phyloP scores from a whole-genome alignment of 2,113 vertebrate genomes.

The Phylloscopus whistleri region DNA sequence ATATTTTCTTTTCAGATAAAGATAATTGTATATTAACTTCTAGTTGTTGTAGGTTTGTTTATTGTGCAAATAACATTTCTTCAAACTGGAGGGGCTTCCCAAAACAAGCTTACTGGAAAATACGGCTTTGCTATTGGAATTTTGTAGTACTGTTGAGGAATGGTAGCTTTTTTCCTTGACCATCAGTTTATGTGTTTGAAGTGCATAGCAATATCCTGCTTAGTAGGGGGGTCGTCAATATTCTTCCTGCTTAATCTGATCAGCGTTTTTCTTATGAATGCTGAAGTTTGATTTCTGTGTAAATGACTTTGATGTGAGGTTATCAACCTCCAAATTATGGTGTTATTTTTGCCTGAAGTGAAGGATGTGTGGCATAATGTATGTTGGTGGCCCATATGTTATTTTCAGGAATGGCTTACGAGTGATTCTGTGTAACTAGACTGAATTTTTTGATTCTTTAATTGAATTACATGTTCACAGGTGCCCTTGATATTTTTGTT shows the following conservation, averaged over 20 bases:
- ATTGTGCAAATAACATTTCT: not conserved
- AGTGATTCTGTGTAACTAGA: not conserved
- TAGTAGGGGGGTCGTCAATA: rapidly evolving
- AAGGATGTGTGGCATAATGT: not conserved
- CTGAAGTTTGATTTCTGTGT: not conserved
- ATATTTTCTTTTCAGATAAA: not conserved
- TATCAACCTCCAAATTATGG: not conserved
- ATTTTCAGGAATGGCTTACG: not conserved
- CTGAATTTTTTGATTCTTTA: not conserved
- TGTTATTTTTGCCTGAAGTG: not conserved
- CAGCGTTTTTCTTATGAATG: not conserved
- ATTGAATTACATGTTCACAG: not conserved
- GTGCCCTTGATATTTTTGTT: not conserved
- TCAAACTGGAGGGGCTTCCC: not conserved
- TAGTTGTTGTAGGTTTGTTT: not conserved
- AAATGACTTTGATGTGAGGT: not conserved
- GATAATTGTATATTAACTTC: not conserved
- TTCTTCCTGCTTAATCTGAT: not conserved
- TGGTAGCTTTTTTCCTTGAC: not conserved
- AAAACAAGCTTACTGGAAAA: not conserved
- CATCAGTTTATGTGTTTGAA: not conserved
- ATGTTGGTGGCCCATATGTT: not conserved
- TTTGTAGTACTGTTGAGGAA: not conserved
- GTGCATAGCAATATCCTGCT: not conserved
- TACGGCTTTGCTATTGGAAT: not conserved